phyloP scores from a whole-genome alignment of 1,140 invertebrate species.

The Brachystomella parvula region DNA sequence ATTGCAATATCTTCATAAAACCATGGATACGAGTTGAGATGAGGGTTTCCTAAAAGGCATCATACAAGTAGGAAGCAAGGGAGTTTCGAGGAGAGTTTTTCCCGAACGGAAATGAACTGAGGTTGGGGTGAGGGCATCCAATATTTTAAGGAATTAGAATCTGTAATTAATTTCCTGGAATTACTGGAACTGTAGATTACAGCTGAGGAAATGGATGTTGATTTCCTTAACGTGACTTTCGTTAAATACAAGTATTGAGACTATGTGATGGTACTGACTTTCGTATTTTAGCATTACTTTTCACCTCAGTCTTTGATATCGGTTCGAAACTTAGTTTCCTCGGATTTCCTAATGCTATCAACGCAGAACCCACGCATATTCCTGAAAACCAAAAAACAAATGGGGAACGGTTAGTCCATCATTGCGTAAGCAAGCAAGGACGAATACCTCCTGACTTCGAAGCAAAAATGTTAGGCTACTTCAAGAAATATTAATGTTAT shows the following conservation, averaged over 20 bases:
- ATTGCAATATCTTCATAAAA: neutral
- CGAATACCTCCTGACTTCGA: too few species aligned
- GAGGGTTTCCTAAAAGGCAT: neutral
- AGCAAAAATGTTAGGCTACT: too few species aligned
- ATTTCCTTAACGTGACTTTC: neutral
- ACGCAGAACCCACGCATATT: slow-evolving; percentile 71
- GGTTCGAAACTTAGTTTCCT: slow-evolving; percentile 60
- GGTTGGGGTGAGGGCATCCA: too few species aligned
- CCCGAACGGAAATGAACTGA: too few species aligned
- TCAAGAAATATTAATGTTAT: too few species aligned
- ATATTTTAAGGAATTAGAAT: neutral
- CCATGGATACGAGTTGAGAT: neutral
- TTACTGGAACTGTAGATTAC: neutral
- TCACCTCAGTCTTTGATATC: slow-evolving; percentile 54
- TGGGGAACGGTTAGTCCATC: too few species aligned
- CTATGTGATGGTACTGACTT: slow-evolving; percentile 54
- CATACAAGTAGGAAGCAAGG: neutral
- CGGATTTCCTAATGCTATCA: slow-evolving; percentile 74
- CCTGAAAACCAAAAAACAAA: slow-evolving; percentile 46
- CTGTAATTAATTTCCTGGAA: neutral
- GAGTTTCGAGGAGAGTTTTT: neutral
- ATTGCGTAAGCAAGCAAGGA: too few species aligned
- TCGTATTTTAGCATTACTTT: slow-evolving; percentile 52
- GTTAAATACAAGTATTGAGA: slow-evolving; percentile 50
- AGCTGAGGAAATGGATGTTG: neutral